Conservation (phyloP, 2,113 vertebrate species). For the Cercocebus atys region DNA sequence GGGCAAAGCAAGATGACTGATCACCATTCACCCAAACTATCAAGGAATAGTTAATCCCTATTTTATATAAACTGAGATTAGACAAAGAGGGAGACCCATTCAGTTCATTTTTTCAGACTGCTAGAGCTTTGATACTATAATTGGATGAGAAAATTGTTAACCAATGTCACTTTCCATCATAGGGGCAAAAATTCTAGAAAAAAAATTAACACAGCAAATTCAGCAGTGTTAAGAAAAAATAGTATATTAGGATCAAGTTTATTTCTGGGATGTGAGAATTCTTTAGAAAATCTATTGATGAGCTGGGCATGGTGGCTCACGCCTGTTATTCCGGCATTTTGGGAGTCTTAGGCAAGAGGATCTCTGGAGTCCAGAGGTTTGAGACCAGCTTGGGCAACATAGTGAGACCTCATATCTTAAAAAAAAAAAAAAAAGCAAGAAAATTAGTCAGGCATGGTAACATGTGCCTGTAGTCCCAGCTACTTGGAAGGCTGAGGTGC, state of each 20-base stretch:
- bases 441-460: too few relatives aligned
- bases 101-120: background rate
- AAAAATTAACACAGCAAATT: background rate
- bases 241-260: background rate
- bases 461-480: too few relatives aligned
- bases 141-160: background rate
- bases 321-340: too few relatives aligned
- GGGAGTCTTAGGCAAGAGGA: too few relatives aligned
- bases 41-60: background rate
- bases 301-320: too few relatives aligned
- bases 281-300: background rate
- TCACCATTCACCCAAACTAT: background rate
- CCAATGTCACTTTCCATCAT: background rate
- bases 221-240: background rate
- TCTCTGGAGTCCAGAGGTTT: too few relatives aligned
- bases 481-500: too few relatives aligned
- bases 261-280: background rate
- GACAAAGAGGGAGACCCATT: background rate
- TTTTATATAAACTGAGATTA: background rate
- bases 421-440: too few relatives aligned
- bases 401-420: too few relatives aligned
- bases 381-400: too few relatives aligned
- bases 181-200: background rate
- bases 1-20: background rate
- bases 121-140: background rate